These are phyloP conservation scores for Aurelia aurita complex sp. Pacific DNA, from an alignment of 30 jellyfish, hydroid and myxozoan genomes.

Conservation along the genomic window DNA sequence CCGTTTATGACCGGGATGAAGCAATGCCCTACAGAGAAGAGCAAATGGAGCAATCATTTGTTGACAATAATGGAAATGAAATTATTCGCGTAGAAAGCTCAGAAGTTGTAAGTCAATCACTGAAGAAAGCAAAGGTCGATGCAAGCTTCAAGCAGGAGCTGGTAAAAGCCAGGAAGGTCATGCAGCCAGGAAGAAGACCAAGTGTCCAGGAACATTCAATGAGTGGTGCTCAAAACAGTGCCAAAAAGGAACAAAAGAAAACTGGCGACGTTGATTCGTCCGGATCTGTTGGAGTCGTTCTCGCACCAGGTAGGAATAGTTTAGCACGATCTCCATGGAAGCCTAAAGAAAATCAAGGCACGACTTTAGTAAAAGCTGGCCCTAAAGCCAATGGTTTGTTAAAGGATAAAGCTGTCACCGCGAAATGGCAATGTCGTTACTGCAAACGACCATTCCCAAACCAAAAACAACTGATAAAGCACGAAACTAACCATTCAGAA, in stretches of 20 bases:
- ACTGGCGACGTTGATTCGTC: too few relatives aligned
- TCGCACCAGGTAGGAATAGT: background rate
- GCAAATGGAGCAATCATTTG: background rate
- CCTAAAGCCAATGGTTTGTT: background rate
- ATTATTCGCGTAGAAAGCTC: background rate
- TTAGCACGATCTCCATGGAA: background rate
- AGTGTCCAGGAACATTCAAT: background rate
- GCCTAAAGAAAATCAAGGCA: background rate
- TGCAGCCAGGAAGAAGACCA: background rate
- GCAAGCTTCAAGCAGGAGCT: background rate
- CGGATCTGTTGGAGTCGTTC: too few relatives aligned
- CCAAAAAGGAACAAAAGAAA: background rate
- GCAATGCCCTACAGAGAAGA: background rate
- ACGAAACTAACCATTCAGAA: constrained; percentile 42
- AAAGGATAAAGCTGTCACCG: background rate
- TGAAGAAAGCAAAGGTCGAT: background rate
- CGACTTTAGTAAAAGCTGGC: background rate
- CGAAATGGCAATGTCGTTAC: constrained; percentile 20
- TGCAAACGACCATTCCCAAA: constrained; percentile 39
- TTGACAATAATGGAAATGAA: background rate
- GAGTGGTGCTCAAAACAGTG: background rate
- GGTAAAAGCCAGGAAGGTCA: background rate
- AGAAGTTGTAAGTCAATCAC: background rate
- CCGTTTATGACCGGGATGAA: background rate
- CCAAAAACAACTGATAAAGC: constrained; percentile 24